Evolutionary conservation across 2,888 invertebrate genomes (phyloP).

Genomic region (Tenthredo livida): DNA sequence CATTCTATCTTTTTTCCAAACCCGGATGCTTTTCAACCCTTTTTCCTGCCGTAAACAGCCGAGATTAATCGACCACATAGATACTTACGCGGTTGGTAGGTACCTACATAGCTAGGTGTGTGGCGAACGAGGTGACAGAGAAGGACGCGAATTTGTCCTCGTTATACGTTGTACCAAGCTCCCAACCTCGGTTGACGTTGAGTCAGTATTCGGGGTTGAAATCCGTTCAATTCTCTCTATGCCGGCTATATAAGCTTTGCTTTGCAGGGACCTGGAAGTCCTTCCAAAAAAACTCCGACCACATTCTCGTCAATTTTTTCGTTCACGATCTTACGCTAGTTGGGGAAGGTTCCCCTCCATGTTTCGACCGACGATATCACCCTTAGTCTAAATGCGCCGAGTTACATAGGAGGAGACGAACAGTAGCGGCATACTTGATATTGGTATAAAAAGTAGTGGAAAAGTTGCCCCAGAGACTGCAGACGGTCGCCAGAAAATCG

Average conservation of each 20-base stretch:
- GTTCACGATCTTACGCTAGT: background rate
- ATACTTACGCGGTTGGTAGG: constrained; percentile 9
- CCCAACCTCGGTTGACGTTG: background rate
- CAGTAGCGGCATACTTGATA: background rate
- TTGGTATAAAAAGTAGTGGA: constrained; percentile 4
- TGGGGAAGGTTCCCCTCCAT: background rate
- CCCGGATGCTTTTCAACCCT: background rate
- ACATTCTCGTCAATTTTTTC: constrained; percentile 21
- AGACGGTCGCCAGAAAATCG: constrained; percentile 45
- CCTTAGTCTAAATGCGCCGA: background rate
- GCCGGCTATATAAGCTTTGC: background rate
- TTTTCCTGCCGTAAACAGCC: background rate
- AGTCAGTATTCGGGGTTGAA: constrained; percentile 20
- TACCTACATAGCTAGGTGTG: background rate
- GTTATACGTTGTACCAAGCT: constrained; percentile 36
- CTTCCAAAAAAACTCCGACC: no score
- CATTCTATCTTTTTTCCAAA: background rate
- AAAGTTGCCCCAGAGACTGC: constrained; percentile 26
- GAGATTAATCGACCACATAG: constrained; percentile 41
- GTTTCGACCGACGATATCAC: background rate
- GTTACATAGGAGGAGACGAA: background rate
- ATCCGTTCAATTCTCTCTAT: constrained; percentile 36
- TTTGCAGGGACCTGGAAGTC: background rate
- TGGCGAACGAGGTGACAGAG: background rate
- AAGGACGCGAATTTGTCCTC: constrained; percentile 44